Evolutionary conservation across 2,797 vertebrate genomes (phyloP), one percentile per base, ranked within the genome.

Genomic region (Chelon labrosus): DNA sequence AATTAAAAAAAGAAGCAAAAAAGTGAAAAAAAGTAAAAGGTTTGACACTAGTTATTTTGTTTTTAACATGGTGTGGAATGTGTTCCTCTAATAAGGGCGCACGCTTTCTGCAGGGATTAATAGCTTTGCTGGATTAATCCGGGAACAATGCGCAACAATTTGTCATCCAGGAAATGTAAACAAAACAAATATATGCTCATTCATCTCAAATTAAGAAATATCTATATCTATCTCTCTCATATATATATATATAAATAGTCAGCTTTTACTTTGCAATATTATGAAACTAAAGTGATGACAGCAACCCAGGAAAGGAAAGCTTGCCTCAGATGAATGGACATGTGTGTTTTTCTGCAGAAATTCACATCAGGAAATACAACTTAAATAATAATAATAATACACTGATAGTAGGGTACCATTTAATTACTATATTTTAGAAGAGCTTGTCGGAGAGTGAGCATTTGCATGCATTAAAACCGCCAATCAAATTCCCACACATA

Each of bases 91-190:
- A 63, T 22, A 60, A 79, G 7, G 54, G 50, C 79, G 25, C 69
- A 38, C 65, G 41, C 71, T 80, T 85, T 76, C 76, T 53, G 49
- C 44, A 17, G 67, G 84, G 89, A 91, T 91, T 89, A 87, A 69
- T 87, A 88, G 84, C 68, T 90, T 90, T 90, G 84, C 68, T 64
- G 79, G 81, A 83, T 85, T 85, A 86, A 83, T 77, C 65, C 69
- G 70, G 12, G 59, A 73, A 88, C 85, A 87, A 74, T 83, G 77
- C 63, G 76, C 69, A 67, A 8, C 80, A 76, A 73, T 86, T 88
- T 90, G 82, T 89, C 77, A 35, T 51, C 65, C 20, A 65, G 74
- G 83, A 80, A 75, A 88, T 84, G 83, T 79, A 82, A 89, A 89
- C 84, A 88, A 68, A 74, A 85, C 70, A 84, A 70, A 77, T 73